Base-by-base conservation (phyloP, 37 sponge, comb jelly and placozoan species). In the Dysidea cf. avara region DNA sequence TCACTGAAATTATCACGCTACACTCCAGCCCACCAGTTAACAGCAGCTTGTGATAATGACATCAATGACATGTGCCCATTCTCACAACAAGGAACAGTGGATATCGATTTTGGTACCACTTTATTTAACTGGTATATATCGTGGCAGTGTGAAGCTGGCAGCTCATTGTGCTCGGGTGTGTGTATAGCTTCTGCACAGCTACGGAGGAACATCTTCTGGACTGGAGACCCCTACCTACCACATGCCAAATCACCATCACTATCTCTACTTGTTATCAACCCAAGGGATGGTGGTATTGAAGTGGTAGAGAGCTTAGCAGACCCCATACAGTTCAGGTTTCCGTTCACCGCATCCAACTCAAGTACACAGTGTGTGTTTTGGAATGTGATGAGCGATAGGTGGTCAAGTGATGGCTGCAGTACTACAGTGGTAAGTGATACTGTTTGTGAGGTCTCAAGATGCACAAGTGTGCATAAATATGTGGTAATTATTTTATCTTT, bases 351-450 rank as follows among this genome's bases (percentile, higher is more conserved):
- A 47, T 59, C 70, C 20, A 25, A 53, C 46, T 18, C 56, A 0
- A 35, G 14, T n/a, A n/a, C 74, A 11, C 39, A 17, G 6, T 86
- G 87, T 75, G 77, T 52, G 5, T 7, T 33, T 26, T 80, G 81
- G 87, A 28, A 80, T 26, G 38, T 16, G 7, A 13, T 3, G 0
- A 9, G n/a, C 17, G 0, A 5, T 4, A 26, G 18, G 16, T 86
- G 87, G 87, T 70, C 37, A 32, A 26, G 18, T 35, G 43, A 31
- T 1, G 57, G 57, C 14, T 78, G 79, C 65, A 64, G 36, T 3
- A 66, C 74, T 29, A 25, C 11, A 32, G 77, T 32, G n/a, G n/a
- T n/a, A n/a, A n/a, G n/a, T n/a, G n/a, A n/a, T n/a, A n/a, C n/a
- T n/a, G n/a, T n/a, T n/a, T n/a, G n/a, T n/a, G n/a, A n/a, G n/a